Evolutionary conservation across 2,888 invertebrate species (phyloP).

Genomic region (Acrobasis repandana): DNA sequence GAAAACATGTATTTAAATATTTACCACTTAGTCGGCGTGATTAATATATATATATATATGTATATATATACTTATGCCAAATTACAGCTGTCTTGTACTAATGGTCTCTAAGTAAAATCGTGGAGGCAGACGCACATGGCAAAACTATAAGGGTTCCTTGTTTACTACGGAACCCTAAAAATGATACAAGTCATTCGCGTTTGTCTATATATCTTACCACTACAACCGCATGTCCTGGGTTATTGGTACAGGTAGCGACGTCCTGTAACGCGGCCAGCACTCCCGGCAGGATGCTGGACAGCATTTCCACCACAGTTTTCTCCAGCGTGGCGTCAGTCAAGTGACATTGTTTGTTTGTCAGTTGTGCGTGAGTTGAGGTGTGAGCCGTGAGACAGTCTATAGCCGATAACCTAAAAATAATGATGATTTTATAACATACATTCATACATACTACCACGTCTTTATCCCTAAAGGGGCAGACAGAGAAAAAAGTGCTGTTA

Average conservation of each 20-base stretch:
- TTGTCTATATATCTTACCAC: slow-evolving; percentile 62
- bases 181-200: not conserved
- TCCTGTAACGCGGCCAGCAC: slow-evolving; percentile 82
- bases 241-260: slow-evolving; percentile 80
- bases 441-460: too few species aligned
- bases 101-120: too few species aligned
- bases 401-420: slow-evolving; percentile 57
- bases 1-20: too few species aligned
- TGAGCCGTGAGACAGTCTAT: slow-evolving; percentile 84
- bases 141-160: not conserved
- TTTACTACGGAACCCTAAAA: too few species aligned
- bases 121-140: too few species aligned
- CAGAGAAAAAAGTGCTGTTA: too few species aligned
- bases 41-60: too few species aligned
- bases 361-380: slow-evolving; percentile 79
- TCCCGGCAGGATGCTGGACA: slow-evolving; percentile 86
- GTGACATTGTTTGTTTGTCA: slow-evolving; percentile 73
- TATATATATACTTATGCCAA: too few species aligned
- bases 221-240: slow-evolving; percentile 84
- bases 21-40: too few species aligned
- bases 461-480: too few species aligned
- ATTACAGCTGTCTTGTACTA: too few species aligned
- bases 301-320: slow-evolving; percentile 77
- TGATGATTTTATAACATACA: too few species aligned
- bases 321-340: slow-evolving; percentile 65